phyloP scores from a whole-genome alignment of 2,113 vertebrate genomes.

The Solea senegalensis region DNA sequence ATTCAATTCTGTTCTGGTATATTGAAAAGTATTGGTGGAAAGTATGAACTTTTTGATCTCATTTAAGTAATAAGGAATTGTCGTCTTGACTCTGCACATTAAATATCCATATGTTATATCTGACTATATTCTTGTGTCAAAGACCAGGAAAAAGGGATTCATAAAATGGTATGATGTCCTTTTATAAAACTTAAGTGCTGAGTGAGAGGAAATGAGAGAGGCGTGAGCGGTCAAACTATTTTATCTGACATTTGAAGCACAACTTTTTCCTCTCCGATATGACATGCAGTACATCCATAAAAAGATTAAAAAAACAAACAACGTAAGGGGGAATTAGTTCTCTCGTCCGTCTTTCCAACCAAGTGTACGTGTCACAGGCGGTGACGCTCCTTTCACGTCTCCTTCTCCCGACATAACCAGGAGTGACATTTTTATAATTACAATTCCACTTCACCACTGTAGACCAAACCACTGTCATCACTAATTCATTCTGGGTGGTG shows the following conservation, averaged over 20 bases:
- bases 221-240: not conserved
- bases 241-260: conserved; percentile 20
- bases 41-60: conserved; percentile 5
- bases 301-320: conserved; percentile 11
- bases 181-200: not conserved
- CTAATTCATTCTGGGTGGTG: conserved; percentile 50
- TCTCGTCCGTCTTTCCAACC: conserved; percentile 14
- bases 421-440: conserved; percentile 77
- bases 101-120: not conserved
- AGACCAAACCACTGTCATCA: conserved; percentile 62
- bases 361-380: conserved; percentile 37
- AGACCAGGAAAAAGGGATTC: not conserved
- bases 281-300: not conserved
- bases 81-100: too few relatives aligned
- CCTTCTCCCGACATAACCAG: conserved; percentile 55
- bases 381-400: conserved; percentile 35
- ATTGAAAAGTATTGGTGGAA: not conserved
- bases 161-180: not conserved
- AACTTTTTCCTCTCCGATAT: not conserved
- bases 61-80: too few relatives aligned
- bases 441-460: conserved; percentile 56
- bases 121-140: not conserved
- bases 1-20: conserved; percentile 1
- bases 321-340: conserved; percentile 25
- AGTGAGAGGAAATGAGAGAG: not conserved